These are phyloP conservation scores for Melipona beecheii DNA, from an alignment of 2,888 invertebrate species.

Conservation along the genomic window DNA sequence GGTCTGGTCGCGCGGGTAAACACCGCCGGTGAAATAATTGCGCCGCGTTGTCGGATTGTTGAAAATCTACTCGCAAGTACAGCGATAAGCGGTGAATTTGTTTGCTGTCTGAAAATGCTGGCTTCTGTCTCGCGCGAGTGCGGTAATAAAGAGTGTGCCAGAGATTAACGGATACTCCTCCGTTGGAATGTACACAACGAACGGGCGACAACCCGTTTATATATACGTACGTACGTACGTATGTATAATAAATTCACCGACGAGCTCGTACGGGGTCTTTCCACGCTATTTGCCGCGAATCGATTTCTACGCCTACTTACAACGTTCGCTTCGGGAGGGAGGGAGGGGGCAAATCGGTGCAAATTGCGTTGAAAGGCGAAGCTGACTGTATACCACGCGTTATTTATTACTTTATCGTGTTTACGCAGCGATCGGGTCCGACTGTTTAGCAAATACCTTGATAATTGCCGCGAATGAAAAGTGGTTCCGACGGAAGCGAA, in stretches of 20 bases:
- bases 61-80: background rate
- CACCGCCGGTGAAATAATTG: background rate
- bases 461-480: slow-evolving; percentile 6
- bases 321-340: background rate
- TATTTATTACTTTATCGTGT: slow-evolving; percentile 25
- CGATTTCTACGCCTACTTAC: slow-evolving; percentile 5
- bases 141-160: slow-evolving; percentile 8
- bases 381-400: slow-evolving; percentile 12
- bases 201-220: background rate
- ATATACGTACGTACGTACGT: slow-evolving; percentile 1
- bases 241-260: slow-evolving; percentile 21
- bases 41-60: no score
- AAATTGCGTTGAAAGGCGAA: background rate
- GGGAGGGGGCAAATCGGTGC: background rate
- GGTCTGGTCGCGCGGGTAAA: background rate
- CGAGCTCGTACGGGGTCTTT: slow-evolving; percentile 10
- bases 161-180: slow-evolving; percentile 9
- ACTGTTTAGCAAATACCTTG: background rate
- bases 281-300: slow-evolving; percentile 8
- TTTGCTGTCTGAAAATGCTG: background rate
- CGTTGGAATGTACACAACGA: background rate
- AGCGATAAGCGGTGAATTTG: background rate
- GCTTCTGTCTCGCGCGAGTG: background rate
- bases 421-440: background rate
- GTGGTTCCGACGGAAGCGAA: background rate